These are phyloP conservation scores for Cairina moschata DNA, from an alignment of 2,113 vertebrate species.

Conservation along the genomic window DNA sequence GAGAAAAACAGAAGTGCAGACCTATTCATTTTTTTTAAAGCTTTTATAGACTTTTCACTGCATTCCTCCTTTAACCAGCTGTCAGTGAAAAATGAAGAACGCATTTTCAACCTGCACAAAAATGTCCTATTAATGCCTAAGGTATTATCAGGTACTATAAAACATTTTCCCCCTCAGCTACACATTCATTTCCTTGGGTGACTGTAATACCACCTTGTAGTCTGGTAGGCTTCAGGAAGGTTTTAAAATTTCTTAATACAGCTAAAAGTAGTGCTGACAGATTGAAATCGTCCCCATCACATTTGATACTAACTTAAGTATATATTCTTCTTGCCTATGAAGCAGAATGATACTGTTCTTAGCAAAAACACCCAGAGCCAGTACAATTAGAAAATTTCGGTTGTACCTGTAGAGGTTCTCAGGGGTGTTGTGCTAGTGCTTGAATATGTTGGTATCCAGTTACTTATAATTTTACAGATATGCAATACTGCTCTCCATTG, in stretches of 20 bases:
- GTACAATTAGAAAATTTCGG: neutral
- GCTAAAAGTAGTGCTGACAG: neutral
- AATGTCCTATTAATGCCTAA: slow-evolving; percentile 48
- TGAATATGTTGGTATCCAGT: neutral
- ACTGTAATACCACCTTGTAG: neutral
- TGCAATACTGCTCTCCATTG: fast-evolving
- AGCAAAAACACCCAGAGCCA: neutral
- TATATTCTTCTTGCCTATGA: neutral
- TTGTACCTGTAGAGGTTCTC: neutral
- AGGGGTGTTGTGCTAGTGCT: neutral
- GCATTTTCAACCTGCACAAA: slow-evolving; percentile 55
- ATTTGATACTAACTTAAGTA: neutral
- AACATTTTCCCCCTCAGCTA: slow-evolving; percentile 16
- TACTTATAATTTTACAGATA: neutral
- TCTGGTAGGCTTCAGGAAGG: neutral
- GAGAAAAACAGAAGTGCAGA: neutral
- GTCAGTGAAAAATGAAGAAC: slow-evolving; percentile 71
- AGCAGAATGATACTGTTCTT: neutral
- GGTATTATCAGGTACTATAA: slow-evolving; percentile 54
- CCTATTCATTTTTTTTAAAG: neutral
- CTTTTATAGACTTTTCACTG: slow-evolving; percentile 19
- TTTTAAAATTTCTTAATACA: neutral
- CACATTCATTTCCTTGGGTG: slow-evolving; percentile 29
- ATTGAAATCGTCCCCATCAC: neutral
- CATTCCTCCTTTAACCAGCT: slow-evolving; percentile 67